Conservation (phyloP, 1,140 invertebrate species). For the Batillaria attramentaria region DNA sequence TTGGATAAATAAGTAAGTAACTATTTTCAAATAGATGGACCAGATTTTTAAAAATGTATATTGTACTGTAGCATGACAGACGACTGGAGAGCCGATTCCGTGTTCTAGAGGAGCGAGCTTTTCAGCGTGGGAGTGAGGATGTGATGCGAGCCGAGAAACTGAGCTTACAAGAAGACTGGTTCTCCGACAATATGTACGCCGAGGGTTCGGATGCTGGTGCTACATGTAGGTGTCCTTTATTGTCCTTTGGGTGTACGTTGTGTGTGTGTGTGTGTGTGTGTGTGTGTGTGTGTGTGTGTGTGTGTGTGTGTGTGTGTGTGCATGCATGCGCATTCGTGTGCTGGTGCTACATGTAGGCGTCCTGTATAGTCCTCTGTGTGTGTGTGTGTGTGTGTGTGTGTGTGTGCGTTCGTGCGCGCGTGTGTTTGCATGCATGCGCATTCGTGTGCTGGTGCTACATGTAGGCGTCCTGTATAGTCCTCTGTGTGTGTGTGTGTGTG, state of each 20-base stretch:
- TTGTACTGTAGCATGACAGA: constrained; percentile 48
- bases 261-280: not conserved
- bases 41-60: not conserved
- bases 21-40: not conserved
- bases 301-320: too few relatives aligned
- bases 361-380: not conserved
- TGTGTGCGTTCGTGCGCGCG: not conserved
- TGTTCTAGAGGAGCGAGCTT: constrained; percentile 51
- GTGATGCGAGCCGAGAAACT: constrained; percentile 37
- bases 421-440: too few relatives aligned
- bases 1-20: not conserved
- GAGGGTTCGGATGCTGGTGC: not conserved
- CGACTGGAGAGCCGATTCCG: constrained; percentile 54
- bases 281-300: not conserved
- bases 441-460: not conserved
- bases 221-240: not conserved
- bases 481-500: not conserved
- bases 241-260: too few relatives aligned
- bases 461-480: not conserved
- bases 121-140: constrained; percentile 13
- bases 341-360: not conserved
- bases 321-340: too few relatives aligned
- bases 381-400: not conserved
- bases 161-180: constrained; percentile 50
- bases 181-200: constrained; percentile 29